These are phyloP conservation scores for Brachionus sp. DNA, from an alignment of 1,140 invertebrate genomes.

Conservation along the genomic window DNA sequence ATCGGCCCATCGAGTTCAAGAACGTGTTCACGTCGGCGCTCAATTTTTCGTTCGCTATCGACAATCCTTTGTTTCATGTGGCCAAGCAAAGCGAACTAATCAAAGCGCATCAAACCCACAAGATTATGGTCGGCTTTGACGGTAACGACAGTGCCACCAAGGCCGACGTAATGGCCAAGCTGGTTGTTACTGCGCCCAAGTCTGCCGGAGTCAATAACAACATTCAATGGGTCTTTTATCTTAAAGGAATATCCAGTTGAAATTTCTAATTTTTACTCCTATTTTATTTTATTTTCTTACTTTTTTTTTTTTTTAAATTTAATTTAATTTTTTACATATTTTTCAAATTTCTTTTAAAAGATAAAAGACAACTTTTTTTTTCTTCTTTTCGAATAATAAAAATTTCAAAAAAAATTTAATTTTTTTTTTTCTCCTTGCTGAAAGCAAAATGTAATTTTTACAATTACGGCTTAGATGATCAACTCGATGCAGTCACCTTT, in stretches of 20 bases:
- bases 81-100: slow-evolving; percentile 57
- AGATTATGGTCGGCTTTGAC: slow-evolving; percentile 59
- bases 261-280: neutral
- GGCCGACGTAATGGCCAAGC: slow-evolving; percentile 58
- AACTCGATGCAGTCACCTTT: too few relatives aligned
- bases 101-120: slow-evolving; percentile 55
- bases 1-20: slow-evolving; percentile 55
- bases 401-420: too few relatives aligned
- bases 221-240: slow-evolving; percentile 59
- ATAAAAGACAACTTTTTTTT: too few relatives aligned
- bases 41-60: slow-evolving; percentile 55
- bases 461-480: too few relatives aligned
- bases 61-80: slow-evolving; percentile 58
- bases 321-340: neutral
- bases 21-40: slow-evolving; percentile 57
- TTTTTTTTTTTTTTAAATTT: neutral
- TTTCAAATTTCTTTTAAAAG: neutral
- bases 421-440: too few relatives aligned
- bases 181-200: slow-evolving; percentile 56
- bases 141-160: slow-evolving; percentile 54
- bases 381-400: too few relatives aligned
- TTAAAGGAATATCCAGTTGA: slow-evolving; percentile 52
- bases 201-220: slow-evolving; percentile 52
- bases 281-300: neutral
- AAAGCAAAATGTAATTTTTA: too few relatives aligned